A percentile compares a stretch with the other conserved stretches of the same genome.
These are phyloP conservation scores for Dilophus febrilis DNA, from an alignment of 2,888 invertebrate genomes.

Conservation along the genomic window DNA sequence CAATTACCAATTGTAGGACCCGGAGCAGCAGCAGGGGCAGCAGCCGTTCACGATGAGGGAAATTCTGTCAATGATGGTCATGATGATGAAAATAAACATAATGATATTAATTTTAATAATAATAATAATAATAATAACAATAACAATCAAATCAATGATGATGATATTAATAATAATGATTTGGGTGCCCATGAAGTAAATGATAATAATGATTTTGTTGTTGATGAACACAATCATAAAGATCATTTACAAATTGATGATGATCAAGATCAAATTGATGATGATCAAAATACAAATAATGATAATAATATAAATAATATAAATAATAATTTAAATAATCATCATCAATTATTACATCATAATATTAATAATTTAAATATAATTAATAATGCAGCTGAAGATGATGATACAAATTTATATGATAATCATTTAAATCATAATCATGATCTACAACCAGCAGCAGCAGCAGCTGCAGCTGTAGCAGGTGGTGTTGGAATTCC, in stretches of 20 bases:
- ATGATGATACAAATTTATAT: slow-evolving; percentile 5
- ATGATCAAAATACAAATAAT: slow-evolving; percentile 11
- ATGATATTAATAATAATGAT: slow-evolving; percentile 19
- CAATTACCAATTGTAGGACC: too few species aligned
- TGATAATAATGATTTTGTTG: slow-evolving; percentile 22
- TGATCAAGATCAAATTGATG: slow-evolving; percentile 14
- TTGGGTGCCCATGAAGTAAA: slow-evolving; percentile 28
- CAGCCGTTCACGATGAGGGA: background rate
- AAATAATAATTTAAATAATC: slow-evolving; percentile 1
- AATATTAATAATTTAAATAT: background rate
- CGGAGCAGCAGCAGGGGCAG: too few species aligned
- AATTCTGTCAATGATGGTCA: slow-evolving; percentile 1
- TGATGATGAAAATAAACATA: slow-evolving; percentile 11
- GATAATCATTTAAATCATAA: slow-evolving; percentile 9
- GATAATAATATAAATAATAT: slow-evolving; percentile 11
- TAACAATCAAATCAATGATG: slow-evolving; percentile 9
- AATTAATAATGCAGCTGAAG: slow-evolving; percentile 10
- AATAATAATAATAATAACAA: slow-evolving; percentile 7
- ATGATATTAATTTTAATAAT: slow-evolving; percentile 13
- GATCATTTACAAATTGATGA: slow-evolving; percentile 11
- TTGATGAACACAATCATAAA: slow-evolving; percentile 14
- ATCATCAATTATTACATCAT: background rate
- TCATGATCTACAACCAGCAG: slow-evolving; percentile 6
- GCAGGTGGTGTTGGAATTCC: slow-evolving; percentile 9
- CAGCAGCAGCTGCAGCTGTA: slow-evolving; percentile 3